Evolutionary conservation across 1,140 invertebrate species (phyloP), one percentile per base, ranked within the genome.

Genomic region (Orchestia grillus): DNA sequence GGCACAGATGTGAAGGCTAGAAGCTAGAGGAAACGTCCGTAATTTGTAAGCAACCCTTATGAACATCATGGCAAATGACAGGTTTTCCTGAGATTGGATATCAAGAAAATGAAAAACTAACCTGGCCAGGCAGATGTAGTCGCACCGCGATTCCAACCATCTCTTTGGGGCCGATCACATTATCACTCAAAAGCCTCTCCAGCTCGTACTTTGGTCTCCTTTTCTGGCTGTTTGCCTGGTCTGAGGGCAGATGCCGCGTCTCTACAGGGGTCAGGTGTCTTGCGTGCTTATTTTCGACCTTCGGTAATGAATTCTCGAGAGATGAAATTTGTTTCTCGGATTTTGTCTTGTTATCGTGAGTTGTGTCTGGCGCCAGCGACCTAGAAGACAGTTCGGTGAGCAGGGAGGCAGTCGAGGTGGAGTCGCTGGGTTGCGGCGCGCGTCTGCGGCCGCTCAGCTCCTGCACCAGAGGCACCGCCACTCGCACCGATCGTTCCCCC

Each of bases 371-470:
- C 41, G 8, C 3, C 96, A 42, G 42, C 57, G 42, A 53, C 43
- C 44, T 62, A 92, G 87, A 95, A 77, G 44, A 95, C 45, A 41
- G 87, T 90, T 96, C 95, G 43, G 23, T 95, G 87, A 44, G 44
- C 77, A 88, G 96, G 88, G 95, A 98, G 97, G 96, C 98, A 98
- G 97, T 98, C 98, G 96, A 98, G 91, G 53, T 77, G 95, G 94
- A 98, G 97, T 96, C 98, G 98, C 97, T 98, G 98, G 96, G 98
- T 40, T 94, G 45, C 3, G 92, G 92, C 8, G 44, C 40, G 36
- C 44, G 92, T 44, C 92, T 42, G 11, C 6, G 98, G 96, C 98
- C 98, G 97, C 98, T 98, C 36, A 98, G 97, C 94, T 98, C 96
- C 57, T 97, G 96, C 45, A 97, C 96, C 62, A 96, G 41, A 28